phyloP scores from a whole-genome alignment of 2,797 vertebrate species.

The Allobates femoralis region DNA sequence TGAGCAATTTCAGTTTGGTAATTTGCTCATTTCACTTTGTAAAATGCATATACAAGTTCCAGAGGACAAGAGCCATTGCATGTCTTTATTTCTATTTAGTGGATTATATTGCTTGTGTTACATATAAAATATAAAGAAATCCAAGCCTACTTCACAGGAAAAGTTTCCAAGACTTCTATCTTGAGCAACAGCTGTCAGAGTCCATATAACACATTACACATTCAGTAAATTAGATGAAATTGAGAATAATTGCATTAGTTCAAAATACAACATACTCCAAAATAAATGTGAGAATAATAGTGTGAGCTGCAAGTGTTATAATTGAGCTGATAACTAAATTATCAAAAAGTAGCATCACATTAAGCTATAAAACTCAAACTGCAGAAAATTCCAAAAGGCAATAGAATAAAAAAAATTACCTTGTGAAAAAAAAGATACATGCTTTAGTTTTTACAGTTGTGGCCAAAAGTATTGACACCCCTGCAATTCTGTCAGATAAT shows the following conservation, averaged over 20 bases:
- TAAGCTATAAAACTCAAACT: too few relatives aligned
- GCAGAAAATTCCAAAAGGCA: too few relatives aligned
- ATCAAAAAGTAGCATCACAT: too few relatives aligned
- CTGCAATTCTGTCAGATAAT: too few relatives aligned
- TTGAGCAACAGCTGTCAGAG: conserved; percentile 60
- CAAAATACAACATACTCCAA: conserved; percentile 26
- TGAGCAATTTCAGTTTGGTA: too few relatives aligned
- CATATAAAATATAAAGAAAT: conserved; percentile 56
- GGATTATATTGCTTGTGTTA: conserved; percentile 49
- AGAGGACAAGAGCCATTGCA: conserved; percentile 37
- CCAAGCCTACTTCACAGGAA: conserved; percentile 54
- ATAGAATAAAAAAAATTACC: too few relatives aligned
- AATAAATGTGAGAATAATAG: conserved; percentile 25
- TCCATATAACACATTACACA: conserved; percentile 52
- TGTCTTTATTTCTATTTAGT: conserved; percentile 58
- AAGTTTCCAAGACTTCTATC: conserved; percentile 49
- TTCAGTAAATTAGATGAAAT: conserved; percentile 62
- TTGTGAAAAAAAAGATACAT: too few relatives aligned
- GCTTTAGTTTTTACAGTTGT: too few relatives aligned
- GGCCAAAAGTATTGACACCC: too few relatives aligned
- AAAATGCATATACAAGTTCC: conserved; percentile 17
- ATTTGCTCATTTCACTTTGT: conserved; percentile 24
- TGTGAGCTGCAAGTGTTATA: neutral
- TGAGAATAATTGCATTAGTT: conserved; percentile 55
- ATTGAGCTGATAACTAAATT: too few relatives aligned